phyloP scores from a whole-genome alignment of 2,888 invertebrate species.

The Eledona agricola region DNA sequence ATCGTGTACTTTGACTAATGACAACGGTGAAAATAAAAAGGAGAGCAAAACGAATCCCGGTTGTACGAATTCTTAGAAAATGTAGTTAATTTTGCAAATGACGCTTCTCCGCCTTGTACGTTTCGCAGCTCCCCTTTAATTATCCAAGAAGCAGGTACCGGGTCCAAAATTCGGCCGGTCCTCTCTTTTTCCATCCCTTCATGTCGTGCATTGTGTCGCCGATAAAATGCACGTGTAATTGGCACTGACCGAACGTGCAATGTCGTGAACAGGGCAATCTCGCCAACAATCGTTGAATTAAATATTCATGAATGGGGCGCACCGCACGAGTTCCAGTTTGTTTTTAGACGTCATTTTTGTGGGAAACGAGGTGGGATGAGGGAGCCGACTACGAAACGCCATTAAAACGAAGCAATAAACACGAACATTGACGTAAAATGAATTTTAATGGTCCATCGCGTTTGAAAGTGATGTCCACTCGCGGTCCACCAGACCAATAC shows the following conservation, averaged over 20 bases:
- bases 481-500: slow-evolving; percentile 24
- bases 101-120: no score
- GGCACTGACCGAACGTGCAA: slow-evolving; percentile 51
- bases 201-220: slow-evolving; percentile 10
- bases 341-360: slow-evolving; percentile 41
- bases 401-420: slow-evolving; percentile 24
- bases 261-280: slow-evolving; percentile 55
- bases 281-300: slow-evolving; percentile 54
- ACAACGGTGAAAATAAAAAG: no score
- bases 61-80: no score
- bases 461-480: slow-evolving; percentile 24
- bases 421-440: slow-evolving; percentile 25
- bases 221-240: slow-evolving; percentile 47
- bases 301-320: slow-evolving; percentile 59
- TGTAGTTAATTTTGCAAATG: no score
- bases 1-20: no score
- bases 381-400: slow-evolving; percentile 24
- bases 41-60: no score
- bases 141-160: no score
- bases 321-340: slow-evolving; percentile 43
- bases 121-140: no score
- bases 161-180: no score
- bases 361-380: slow-evolving; percentile 22
- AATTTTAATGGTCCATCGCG: slow-evolving; percentile 26
- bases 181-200: neutral